Evolutionary conservation across 2,888 invertebrate genomes (phyloP).

Genomic region (Lepidonotus clava): DNA sequence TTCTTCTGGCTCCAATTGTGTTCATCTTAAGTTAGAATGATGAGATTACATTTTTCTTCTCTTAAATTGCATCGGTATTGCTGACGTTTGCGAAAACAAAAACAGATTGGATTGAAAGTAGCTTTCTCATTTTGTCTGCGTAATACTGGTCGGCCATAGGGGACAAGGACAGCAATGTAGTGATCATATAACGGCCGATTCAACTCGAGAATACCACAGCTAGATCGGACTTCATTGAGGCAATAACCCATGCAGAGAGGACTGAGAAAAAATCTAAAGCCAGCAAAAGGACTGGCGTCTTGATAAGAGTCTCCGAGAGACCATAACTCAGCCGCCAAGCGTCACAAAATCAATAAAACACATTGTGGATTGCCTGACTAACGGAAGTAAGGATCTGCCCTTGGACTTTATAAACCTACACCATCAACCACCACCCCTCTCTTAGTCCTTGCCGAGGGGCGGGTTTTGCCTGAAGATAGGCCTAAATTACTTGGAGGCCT

Average conservation of each 20-base stretch:
- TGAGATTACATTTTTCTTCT: too few relatives aligned
- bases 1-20: too few relatives aligned
- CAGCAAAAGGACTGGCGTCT: neutral
- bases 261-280: neutral
- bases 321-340: neutral
- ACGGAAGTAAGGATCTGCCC: neutral
- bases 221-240: neutral
- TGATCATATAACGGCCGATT: neutral
- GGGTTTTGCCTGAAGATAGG: too few relatives aligned
- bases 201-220: neutral
- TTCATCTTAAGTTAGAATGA: too few relatives aligned
- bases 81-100: too few relatives aligned
- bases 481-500: too few relatives aligned
- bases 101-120: too few relatives aligned
- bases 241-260: neutral
- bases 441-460: too few relatives aligned
- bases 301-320: neutral
- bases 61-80: too few relatives aligned
- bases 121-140: neutral
- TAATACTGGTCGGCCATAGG: neutral
- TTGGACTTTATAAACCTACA: neutral
- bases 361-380: slow-evolving; percentile 6
- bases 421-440: too few relatives aligned
- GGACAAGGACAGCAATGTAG: neutral
- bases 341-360: slow-evolving; percentile 6